Conservation (phyloP, 2,888 invertebrate genomes). For the Habrosyne pyritoides region DNA sequence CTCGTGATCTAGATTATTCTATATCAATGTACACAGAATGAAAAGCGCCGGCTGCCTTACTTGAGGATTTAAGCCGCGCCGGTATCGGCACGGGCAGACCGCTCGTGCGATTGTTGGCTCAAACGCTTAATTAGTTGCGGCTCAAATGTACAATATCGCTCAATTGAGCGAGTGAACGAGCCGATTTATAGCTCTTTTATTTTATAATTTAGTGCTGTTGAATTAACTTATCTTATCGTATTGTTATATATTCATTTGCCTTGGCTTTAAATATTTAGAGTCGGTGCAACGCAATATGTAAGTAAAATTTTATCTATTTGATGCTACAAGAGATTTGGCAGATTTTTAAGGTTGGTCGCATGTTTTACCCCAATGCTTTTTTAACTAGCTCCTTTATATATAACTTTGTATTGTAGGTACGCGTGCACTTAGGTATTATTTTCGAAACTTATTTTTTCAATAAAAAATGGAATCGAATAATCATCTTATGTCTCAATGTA, state of each 20-base stretch:
- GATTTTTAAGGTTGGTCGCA: too few species aligned
- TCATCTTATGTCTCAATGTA: too few species aligned
- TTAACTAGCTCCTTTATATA: too few species aligned
- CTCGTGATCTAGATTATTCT: neutral
- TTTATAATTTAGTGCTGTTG: conserved; percentile 4
- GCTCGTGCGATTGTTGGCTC: conserved; percentile 58
- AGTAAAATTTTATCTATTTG: too few species aligned
- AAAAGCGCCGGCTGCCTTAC: conserved; percentile 36
- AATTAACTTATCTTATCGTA: neutral
- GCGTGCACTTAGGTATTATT: too few species aligned
- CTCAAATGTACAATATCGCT: conserved; percentile 50
- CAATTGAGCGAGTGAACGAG: conserved; percentile 40
- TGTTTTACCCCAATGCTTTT: neutral
- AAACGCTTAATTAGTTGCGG: conserved; percentile 64
- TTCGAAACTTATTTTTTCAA: too few species aligned
- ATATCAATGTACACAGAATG: conserved; percentile 15
- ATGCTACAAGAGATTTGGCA: too few species aligned
- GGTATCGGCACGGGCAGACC: conserved; percentile 60
- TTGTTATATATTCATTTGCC: too few species aligned
- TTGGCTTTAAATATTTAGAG: too few species aligned
- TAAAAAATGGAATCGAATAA: too few species aligned
- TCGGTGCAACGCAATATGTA: too few species aligned
- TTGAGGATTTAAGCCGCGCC: conserved; percentile 56
- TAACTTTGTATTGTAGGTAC: too few species aligned
- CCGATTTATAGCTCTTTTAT: conserved; percentile 17